A percentile compares a stretch with the other conserved stretches of the same genome.
These are phyloP conservation scores for Leptoclinus maculatus DNA, from an alignment of 2,797 vertebrate genomes.

Conservation along the genomic window DNA sequence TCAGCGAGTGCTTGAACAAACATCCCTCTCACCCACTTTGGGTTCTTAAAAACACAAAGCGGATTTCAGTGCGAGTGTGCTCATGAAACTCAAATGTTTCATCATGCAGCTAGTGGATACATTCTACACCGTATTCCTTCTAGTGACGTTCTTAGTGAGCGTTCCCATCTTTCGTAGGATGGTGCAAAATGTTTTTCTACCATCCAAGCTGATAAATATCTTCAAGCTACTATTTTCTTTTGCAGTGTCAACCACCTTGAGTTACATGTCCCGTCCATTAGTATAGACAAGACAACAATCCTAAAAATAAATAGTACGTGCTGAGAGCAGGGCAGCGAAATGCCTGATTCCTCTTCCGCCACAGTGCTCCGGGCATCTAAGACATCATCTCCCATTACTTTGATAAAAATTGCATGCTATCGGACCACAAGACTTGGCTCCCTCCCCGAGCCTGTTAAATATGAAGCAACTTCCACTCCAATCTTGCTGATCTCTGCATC, in stretches of 20 bases:
- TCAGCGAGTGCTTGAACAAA: constrained; percentile 61
- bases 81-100: constrained; percentile 43
- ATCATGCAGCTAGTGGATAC: constrained; percentile 21
- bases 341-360: constrained; percentile 54
- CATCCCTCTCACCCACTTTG: constrained; percentile 50
- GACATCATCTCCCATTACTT: constrained; percentile 74
- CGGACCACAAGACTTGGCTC: constrained; percentile 63
- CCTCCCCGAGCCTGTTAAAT: constrained; percentile 72
- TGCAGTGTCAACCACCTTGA: constrained; percentile 11
- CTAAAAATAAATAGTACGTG: constrained; percentile 62
- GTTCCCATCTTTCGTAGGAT: neutral
- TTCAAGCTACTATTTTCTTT: neutral
- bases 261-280: constrained; percentile 50
- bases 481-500: constrained; percentile 79
- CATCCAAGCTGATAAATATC: constrained; percentile 29
- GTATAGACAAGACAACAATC: constrained; percentile 56
- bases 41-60: constrained; percentile 43
- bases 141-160: neutral
- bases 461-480: constrained; percentile 75
- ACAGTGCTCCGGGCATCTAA: constrained; percentile 49
- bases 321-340: constrained; percentile 58
- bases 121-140: neutral
- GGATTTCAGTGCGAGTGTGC: constrained; percentile 34
- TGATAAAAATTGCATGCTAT: constrained; percentile 74
- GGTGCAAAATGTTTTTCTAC: neutral